These are phyloP conservation scores for Crotalus adamanteus DNA, from an alignment of 2,797 vertebrate genomes.

Conservation along the genomic window DNA sequence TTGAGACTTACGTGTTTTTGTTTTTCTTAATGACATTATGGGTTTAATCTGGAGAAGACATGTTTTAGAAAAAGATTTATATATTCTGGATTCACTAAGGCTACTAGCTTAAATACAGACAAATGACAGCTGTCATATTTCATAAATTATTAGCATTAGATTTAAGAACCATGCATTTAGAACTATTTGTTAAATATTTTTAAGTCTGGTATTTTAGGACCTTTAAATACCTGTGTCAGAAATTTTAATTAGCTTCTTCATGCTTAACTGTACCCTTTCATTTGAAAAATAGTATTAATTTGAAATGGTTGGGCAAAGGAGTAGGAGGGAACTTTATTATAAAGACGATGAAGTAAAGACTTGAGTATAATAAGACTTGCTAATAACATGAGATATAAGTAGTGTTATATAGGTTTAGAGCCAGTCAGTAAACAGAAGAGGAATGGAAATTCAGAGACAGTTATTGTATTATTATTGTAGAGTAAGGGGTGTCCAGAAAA, in stretches of 20 bases:
- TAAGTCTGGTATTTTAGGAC: constrained; percentile 37
- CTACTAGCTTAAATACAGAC: not conserved
- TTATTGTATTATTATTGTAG: not conserved
- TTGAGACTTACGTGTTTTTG: not conserved
- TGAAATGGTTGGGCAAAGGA: constrained; percentile 37
- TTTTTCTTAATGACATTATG: not conserved
- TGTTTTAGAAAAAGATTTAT: not conserved
- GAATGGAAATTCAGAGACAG: not conserved
- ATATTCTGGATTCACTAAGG: not conserved
- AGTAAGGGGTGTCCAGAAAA: not conserved
- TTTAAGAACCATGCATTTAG: not conserved
- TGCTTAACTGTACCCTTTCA: constrained; percentile 56
- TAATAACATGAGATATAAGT: not conserved
- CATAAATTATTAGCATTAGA: rapidly evolving
- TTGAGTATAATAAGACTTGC: not conserved
- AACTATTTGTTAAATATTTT: constrained; percentile 26
- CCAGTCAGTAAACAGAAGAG: not conserved
- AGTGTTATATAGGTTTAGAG: not conserved
- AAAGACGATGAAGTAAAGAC: not conserved
- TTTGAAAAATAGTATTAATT: constrained; percentile 47
- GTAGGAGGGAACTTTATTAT: not conserved
- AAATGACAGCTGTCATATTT: not conserved
- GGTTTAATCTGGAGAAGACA: not conserved
- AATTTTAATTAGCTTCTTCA: constrained; percentile 47
- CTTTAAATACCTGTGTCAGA: constrained; percentile 34